Percentiles rank a stretch among this genome's conserved stretches.
Conservation (phyloP, 2,797 vertebrate genomes). For the Gallinago stenura region DNA sequence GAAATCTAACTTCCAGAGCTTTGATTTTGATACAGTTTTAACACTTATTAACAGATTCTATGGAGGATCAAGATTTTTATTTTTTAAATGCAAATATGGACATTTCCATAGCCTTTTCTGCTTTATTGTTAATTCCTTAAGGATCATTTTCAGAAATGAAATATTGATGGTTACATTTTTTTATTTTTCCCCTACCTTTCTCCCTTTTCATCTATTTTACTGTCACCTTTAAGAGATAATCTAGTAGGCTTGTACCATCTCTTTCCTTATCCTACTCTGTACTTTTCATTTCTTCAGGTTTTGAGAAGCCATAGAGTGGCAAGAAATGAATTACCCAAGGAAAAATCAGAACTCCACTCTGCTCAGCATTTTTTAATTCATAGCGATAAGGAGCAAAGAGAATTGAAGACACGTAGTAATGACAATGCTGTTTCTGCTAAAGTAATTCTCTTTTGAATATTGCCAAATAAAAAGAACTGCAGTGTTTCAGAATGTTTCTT, state of each 20-base stretch:
- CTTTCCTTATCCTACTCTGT: neutral
- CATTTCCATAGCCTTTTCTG: neutral
- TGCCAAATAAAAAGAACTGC: neutral
- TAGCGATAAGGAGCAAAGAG: neutral
- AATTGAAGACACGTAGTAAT: neutral
- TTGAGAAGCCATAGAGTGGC: neutral
- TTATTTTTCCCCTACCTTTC: accelerated
- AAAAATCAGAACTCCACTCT: neutral
- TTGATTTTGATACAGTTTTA: neutral
- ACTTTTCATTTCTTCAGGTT: neutral
- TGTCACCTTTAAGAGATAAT: neutral
- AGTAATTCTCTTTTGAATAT: neutral
- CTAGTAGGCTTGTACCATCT: neutral
- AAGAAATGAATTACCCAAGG: neutral
- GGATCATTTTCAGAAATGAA: neutral
- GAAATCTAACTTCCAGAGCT: neutral
- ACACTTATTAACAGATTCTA: neutral
- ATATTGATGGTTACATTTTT: neutral
- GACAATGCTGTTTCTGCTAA: neutral
- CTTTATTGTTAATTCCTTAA: neutral
- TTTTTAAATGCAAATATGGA: neutral
- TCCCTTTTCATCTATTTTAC: neutral
- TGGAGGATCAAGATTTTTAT: neutral
- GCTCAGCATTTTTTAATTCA: neutral
- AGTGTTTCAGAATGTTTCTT: neutral